phyloP scores from a whole-genome alignment of 2,113 vertebrate genomes.

The Calonectris borealis region DNA sequence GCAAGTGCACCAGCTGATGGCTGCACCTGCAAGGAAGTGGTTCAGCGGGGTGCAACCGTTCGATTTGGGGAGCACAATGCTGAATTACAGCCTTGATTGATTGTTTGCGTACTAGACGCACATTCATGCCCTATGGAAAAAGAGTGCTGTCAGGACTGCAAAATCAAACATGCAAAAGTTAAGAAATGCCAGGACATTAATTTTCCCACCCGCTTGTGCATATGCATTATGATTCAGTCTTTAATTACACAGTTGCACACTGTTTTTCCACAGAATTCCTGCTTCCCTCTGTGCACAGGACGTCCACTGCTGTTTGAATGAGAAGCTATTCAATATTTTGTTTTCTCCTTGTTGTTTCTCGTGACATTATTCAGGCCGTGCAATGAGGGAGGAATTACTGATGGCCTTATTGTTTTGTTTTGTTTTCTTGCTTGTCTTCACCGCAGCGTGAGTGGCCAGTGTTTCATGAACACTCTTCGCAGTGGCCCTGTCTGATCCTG shows the following conservation, averaged over 20 bases:
- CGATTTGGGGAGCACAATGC: neutral
- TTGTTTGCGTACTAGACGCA: neutral
- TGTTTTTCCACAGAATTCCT: neutral
- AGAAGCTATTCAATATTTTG: neutral
- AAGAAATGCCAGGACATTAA: neutral
- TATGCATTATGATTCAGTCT: neutral
- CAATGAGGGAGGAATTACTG: neutral
- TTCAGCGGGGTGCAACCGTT: neutral
- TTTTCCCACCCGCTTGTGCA: neutral
- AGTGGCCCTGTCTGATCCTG: neutral
- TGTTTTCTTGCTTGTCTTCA: neutral
- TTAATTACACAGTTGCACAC: neutral
- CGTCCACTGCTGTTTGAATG: neutral
- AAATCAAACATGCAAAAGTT: neutral
- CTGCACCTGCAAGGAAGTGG: neutral
- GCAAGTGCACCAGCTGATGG: neutral
- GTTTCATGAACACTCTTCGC: neutral
- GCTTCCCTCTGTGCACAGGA: neutral
- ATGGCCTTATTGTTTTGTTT: neutral
- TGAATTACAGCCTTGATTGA: neutral
- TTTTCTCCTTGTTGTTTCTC: neutral
- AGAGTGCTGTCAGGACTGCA: neutral
- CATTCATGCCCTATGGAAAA: neutral
- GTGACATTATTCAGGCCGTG: neutral
- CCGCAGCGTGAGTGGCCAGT: neutral